Evolutionary conservation across 2,113 vertebrate genomes (phyloP).

Genomic region (Pseudopodoces humilis): DNA sequence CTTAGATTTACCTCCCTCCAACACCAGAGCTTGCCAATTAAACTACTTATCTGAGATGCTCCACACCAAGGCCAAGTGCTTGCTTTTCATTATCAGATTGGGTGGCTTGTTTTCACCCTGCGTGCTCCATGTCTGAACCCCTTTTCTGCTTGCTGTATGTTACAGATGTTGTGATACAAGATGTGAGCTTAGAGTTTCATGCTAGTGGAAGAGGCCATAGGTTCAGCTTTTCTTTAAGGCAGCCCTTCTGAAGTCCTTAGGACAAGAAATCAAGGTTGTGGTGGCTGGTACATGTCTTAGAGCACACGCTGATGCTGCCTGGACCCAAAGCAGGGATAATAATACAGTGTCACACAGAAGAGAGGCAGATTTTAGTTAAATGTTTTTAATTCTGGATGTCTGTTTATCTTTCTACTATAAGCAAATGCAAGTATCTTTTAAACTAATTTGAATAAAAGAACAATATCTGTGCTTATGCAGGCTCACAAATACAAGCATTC

Average conservation of each 20-base stretch:
- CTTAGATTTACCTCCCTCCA: constrained; percentile 60
- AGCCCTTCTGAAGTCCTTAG: neutral
- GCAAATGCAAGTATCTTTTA: neutral
- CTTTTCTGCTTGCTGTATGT: constrained; percentile 1
- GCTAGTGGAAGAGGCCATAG: neutral
- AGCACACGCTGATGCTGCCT: neutral
- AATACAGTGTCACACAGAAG: neutral
- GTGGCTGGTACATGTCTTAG: neutral
- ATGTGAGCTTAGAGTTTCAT: neutral
- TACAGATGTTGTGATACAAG: neutral
- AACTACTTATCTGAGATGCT: constrained; percentile 62
- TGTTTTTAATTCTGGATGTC: neutral
- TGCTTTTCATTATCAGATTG: constrained; percentile 59
- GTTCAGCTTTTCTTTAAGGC: neutral
- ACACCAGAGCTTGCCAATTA: constrained; percentile 61
- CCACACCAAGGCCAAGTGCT: constrained; percentile 42
- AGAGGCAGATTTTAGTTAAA: neutral
- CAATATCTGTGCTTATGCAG: neutral
- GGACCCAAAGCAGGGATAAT: neutral
- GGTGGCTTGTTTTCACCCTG: constrained; percentile 41
- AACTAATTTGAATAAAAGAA: neutral
- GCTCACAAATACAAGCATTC: neutral
- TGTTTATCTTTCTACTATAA: neutral
- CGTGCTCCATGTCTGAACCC: constrained; percentile 3
- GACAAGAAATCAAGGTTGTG: neutral